phyloP scores from a whole-genome alignment of 2,797 vertebrate species.

The Mormyrus proboscirostris region DNA sequence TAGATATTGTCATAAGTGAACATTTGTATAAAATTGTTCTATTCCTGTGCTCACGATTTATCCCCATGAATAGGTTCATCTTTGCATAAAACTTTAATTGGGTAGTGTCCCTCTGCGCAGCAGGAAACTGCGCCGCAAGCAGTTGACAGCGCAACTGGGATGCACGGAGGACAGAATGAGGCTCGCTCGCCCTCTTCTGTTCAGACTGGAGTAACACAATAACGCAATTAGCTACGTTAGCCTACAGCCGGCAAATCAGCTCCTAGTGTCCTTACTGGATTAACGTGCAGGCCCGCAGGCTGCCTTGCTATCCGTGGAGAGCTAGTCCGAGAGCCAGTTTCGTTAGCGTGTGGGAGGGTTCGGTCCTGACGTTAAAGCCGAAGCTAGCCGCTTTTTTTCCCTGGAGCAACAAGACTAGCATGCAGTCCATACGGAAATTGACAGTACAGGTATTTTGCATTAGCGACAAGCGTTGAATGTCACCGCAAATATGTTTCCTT shows the following conservation, averaged over 20 bases:
- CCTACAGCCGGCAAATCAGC: background rate
- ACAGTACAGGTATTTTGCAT: conserved; percentile 40
- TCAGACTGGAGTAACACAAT: background rate
- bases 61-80: background rate
- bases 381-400: background rate
- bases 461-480: background rate
- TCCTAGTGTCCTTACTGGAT: background rate
- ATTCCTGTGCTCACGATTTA: background rate
- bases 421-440: conserved; percentile 34
- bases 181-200: background rate
- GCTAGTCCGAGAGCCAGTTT: background rate
- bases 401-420: conserved; percentile 27
- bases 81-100: background rate
- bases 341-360: background rate
- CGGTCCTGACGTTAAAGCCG: background rate
- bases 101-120: background rate
- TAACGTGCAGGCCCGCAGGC: background rate
- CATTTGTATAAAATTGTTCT: background rate
- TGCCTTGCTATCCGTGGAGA: background rate
- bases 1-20: background rate
- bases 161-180: background rate
- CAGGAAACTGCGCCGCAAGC: background rate
- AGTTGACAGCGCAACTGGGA: conserved; percentile 7
- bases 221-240: conserved; percentile 10
- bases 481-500: background rate